Conservation (phyloP, 2,113 vertebrate species). For the Hystrix cristata region DNA sequence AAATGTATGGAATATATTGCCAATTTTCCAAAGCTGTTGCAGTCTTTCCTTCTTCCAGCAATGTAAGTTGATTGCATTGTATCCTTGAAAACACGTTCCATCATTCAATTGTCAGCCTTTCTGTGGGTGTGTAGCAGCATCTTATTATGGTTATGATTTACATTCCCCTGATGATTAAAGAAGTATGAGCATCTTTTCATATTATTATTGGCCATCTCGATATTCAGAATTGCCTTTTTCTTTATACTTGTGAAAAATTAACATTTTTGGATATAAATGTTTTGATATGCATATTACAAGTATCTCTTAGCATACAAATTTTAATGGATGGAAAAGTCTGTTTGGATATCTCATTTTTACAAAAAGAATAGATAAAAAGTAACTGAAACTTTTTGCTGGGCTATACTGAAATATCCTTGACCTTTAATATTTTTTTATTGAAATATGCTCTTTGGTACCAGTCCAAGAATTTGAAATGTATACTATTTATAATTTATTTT, state of each 20-base stretch:
- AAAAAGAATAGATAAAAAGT: constrained; percentile 19
- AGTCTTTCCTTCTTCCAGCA: background rate
- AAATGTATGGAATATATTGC: background rate
- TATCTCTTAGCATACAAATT: background rate
- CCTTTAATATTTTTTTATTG: background rate
- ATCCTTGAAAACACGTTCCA: background rate
- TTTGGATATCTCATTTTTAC: constrained; percentile 16
- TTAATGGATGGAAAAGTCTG: constrained; percentile 36
- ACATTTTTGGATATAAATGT: background rate
- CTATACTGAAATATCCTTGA: constrained; percentile 40
- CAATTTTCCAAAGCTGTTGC: background rate
- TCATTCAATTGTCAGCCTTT: constrained; percentile 32
- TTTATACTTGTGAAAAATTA: constrained; percentile 39
- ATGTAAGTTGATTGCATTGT: background rate
- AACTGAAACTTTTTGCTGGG: constrained; percentile 39
- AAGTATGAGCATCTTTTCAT: constrained; percentile 22
- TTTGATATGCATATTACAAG: background rate
- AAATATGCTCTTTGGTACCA: constrained; percentile 37
- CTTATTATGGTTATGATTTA: constrained; percentile 34
- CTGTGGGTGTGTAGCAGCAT: background rate
- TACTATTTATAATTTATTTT: background rate
- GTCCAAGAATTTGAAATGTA: constrained; percentile 9
- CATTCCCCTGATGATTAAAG: constrained; percentile 2
- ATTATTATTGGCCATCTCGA: constrained; percentile 37
- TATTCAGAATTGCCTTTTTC: constrained; percentile 13